Evolutionary conservation across 2,113 vertebrate species (phyloP), one percentile per base, ranked within the genome.

Genomic region (Gobiocypris rarus): DNA sequence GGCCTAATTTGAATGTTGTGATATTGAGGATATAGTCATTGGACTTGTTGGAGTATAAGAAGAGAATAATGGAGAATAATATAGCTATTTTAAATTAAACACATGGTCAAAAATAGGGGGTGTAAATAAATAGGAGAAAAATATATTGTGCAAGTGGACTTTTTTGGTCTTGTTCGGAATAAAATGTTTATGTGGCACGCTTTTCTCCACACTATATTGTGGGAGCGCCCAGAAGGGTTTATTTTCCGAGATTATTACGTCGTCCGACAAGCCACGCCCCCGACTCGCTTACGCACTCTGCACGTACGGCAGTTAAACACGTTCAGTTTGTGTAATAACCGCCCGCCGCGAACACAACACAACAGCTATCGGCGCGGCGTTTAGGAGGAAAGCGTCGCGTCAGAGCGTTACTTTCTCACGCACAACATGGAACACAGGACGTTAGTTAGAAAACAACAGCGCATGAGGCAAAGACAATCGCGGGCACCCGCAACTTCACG

Each of bases 371-470:
- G 5, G 77, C 54, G 75, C 45, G 67, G 38, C 22, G 75, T 38
- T 69, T 41, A 1, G 24, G 85, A 81, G 89, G 85, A 88, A 81
- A 13, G 88, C 73, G 85, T 84, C 86, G 87, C 87, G 86, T 81
- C 63, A 34, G 45, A 69, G 34, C 65, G 17, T 69, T 10, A 75
- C 88, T 87, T 82, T 81, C 58, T 83, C 38, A 87, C 43, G 70
- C 81, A 86, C 88, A 38, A 86, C 81, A 92, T 93, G 93, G 89
- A 88, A 85, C 88, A 86, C 84, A 56, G 84, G 83, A 65, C 86
- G 50, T 59, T 87, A 84, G 75, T 77, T 24, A 84, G 89, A 85
- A 84, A 76, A 58, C 86, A 82, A 77, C 48, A 82, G 83, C 89
- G 26, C 82, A 43, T 89, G 83, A 89, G 89, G 50, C 82, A 85